These are phyloP conservation scores for Neolamprologus multifasciatus DNA, from an alignment of 2,797 vertebrate species.

Conservation along the genomic window DNA sequence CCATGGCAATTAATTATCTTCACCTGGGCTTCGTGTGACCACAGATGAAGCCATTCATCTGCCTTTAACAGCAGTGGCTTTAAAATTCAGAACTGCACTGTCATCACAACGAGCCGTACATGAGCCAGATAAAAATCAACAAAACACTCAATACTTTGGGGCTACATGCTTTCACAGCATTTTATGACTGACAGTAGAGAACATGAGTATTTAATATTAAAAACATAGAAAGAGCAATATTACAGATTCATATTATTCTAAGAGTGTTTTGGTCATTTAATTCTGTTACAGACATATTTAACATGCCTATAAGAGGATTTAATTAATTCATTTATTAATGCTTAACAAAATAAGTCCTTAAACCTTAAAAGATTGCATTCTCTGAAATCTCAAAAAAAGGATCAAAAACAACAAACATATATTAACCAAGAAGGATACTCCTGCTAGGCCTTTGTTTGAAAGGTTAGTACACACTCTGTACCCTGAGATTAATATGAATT, in stretches of 20 bases:
- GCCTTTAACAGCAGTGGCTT: slow-evolving; percentile 40
- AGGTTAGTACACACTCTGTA: neutral
- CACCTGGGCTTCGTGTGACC: slow-evolving; percentile 57
- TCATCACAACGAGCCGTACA: slow-evolving; percentile 56
- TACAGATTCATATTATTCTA: neutral
- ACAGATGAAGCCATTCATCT: slow-evolving; percentile 66
- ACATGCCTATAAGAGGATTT: neutral
- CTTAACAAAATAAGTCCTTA: neutral
- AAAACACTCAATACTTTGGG: slow-evolving; percentile 13
- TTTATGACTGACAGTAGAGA: slow-evolving; percentile 4
- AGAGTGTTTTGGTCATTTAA: neutral
- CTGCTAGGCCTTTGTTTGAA: neutral
- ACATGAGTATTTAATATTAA: neutral
- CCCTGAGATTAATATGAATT: neutral
- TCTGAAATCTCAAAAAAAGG: neutral
- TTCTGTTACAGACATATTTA: neutral
- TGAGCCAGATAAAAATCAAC: slow-evolving; percentile 11
- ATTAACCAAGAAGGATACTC: neutral
- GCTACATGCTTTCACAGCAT: neutral
- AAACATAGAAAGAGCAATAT: neutral
- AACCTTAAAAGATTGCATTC: neutral
- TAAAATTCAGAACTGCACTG: slow-evolving; percentile 57
- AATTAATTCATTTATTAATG: neutral
- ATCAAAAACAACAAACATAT: neutral
- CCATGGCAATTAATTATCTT: slow-evolving; percentile 72